Conservation (phyloP, 2,797 vertebrate species). For the Ispidina lecontei region DNA sequence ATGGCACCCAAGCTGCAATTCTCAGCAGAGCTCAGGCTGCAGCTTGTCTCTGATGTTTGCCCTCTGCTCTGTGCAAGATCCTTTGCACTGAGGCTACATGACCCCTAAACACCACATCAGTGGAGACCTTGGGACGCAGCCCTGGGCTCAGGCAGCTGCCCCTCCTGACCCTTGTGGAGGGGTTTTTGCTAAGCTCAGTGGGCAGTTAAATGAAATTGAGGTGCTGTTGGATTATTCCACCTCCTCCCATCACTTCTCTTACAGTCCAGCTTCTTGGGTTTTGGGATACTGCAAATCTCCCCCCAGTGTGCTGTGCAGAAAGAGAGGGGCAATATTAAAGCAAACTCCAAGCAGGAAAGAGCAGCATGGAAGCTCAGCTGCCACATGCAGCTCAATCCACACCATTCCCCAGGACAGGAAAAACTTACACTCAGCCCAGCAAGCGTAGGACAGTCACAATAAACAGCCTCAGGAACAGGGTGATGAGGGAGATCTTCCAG, state of each 20-base stretch:
- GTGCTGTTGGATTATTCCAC: neutral
- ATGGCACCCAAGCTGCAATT: no score
- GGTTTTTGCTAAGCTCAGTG: neutral
- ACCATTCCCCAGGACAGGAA: no score
- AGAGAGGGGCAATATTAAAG: neutral
- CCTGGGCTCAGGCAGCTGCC: neutral
- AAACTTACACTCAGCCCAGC: neutral
- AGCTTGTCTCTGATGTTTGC: neutral
- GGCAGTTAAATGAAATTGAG: neutral
- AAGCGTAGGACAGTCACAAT: neutral
- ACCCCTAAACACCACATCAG: no score
- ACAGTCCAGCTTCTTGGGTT: neutral
- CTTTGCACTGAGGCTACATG: neutral
- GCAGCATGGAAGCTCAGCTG: neutral
- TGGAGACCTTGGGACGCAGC: neutral
- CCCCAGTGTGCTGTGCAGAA: neutral
- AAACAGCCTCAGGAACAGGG: neutral
- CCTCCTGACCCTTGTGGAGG: neutral
- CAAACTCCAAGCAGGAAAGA: neutral
- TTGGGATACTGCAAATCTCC: neutral
- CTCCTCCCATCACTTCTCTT: neutral
- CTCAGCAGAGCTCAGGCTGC: no score
- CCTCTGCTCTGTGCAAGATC: no score
- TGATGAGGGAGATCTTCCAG: neutral
- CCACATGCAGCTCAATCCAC: no score